phyloP scores from a whole-genome alignment of 2,888 invertebrate genomes.

The Acronicta alni region DNA sequence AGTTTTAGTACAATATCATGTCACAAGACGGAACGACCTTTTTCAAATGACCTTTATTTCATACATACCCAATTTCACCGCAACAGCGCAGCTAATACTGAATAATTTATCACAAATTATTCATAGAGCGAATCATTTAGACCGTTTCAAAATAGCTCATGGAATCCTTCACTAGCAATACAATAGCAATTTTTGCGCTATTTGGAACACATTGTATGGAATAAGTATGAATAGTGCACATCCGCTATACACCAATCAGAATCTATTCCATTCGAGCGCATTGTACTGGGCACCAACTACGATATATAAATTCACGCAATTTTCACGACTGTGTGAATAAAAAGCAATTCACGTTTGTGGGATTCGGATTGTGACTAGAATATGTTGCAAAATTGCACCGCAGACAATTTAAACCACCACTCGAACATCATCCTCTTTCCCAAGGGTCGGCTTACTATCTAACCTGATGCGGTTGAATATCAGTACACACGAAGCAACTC shows the following conservation, averaged over 20 bases:
- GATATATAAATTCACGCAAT: constrained; percentile 19
- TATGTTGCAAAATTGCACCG: neutral
- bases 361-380: neutral
- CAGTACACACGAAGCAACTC: too few species aligned
- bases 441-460: too few species aligned
- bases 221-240: constrained; percentile 44
- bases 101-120: neutral
- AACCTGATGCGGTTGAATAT: too few species aligned
- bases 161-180: neutral
- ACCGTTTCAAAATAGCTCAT: constrained; percentile 3
- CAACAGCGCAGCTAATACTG: neutral
- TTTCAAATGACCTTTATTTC: neutral
- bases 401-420: too few species aligned
- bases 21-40: neutral
- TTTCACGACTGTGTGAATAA: constrained; percentile 25
- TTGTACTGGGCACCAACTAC: constrained; percentile 33
- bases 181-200: constrained; percentile 22
- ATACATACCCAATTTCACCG: neutral
- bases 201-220: constrained; percentile 9
- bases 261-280: constrained; percentile 42
- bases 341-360: constrained; percentile 13
- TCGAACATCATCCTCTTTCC: too few species aligned
- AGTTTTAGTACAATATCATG: too few species aligned
- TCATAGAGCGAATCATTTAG: neutral
- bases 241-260: constrained; percentile 46